Conservation (phyloP, 2,888 invertebrate genomes). For the Heteromyza rotundicornis region DNA sequence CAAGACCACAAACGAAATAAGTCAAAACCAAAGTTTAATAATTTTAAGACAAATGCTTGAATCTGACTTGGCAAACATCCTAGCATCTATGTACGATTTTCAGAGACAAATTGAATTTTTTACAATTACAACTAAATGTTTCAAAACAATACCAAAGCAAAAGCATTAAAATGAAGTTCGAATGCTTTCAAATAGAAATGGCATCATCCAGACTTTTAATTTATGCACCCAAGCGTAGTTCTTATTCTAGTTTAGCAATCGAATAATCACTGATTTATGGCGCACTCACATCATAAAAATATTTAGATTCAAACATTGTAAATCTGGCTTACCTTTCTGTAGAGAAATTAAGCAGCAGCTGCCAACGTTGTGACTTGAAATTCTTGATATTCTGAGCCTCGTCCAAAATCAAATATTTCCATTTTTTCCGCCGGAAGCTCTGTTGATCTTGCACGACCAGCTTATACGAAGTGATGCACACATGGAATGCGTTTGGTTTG, state of each 20-base stretch:
- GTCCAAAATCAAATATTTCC: conserved; percentile 97
- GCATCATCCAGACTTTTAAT: conserved; percentile 44
- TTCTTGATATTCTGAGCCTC: conserved; percentile 99
- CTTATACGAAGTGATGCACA: conserved; percentile 98
- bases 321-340: conserved; percentile 76
- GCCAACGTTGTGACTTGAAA: conserved; percentile 99
- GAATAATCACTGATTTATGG: conserved; percentile 56
- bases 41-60: no score
- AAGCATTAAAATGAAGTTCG: conserved; percentile 17
- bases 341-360: conserved; percentile 91
- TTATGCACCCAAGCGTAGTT: conserved; percentile 60
- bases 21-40: no score
- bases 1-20: no score
- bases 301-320: conserved; percentile 18
- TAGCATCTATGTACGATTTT: conserved; percentile 21
- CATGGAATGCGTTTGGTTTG: conserved; percentile 96
- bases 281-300: conserved; percentile 28
- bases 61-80: not conserved
- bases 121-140: conserved; percentile 29
- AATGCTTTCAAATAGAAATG: conserved; percentile 42
- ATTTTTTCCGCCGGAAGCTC: conserved; percentile 94
- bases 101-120: not conserved
- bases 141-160: conserved; percentile 51
- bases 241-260: conserved; percentile 49
- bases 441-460: conserved; percentile 98